A percentile compares a stretch with the other conserved stretches of the same genome.
phyloP scores from a whole-genome alignment of 92 coral and sea anemone genomes.

The Porites divaricata region DNA sequence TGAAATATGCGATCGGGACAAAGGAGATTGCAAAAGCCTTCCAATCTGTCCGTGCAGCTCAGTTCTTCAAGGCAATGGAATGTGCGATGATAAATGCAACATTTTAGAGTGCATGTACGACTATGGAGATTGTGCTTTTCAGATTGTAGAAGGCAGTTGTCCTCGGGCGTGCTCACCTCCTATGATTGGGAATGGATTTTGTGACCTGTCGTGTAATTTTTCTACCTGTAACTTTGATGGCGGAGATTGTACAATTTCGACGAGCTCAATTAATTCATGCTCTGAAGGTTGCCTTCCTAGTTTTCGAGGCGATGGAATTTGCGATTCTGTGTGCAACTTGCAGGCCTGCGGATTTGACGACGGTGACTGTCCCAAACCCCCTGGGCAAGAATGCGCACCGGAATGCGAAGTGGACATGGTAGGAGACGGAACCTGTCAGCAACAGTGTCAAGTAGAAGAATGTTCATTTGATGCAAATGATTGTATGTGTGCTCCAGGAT shows the following conservation, averaged over 20 bases:
- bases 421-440: conserved; percentile 70
- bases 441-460: conserved; percentile 60
- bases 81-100: conserved; percentile 57
- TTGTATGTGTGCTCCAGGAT: conserved; percentile 73
- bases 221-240: conserved; percentile 55
- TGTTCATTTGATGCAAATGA: conserved; percentile 73
- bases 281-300: conserved; percentile 52
- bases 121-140: conserved; percentile 61
- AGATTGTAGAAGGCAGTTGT: conserved; percentile 30
- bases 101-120: conserved; percentile 59
- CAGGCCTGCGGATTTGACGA: conserved; percentile 54
- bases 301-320: conserved; percentile 61
- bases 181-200: conserved; percentile 59
- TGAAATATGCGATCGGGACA: conserved; percentile 46
- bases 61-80: conserved; percentile 55
- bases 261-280: conserved; percentile 3
- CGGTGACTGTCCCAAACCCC: conserved; percentile 64
- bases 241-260: conserved; percentile 35
- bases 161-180: conserved; percentile 62
- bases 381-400: conserved; percentile 47
- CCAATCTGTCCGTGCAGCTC: conserved; percentile 35
- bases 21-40: conserved; percentile 48
- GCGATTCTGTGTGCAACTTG: conserved; percentile 75
- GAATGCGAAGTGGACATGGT: conserved; percentile 59
- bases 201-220: conserved; percentile 42